Conservation (phyloP, 2,113 vertebrate species). For the Scalopus aquaticus region DNA sequence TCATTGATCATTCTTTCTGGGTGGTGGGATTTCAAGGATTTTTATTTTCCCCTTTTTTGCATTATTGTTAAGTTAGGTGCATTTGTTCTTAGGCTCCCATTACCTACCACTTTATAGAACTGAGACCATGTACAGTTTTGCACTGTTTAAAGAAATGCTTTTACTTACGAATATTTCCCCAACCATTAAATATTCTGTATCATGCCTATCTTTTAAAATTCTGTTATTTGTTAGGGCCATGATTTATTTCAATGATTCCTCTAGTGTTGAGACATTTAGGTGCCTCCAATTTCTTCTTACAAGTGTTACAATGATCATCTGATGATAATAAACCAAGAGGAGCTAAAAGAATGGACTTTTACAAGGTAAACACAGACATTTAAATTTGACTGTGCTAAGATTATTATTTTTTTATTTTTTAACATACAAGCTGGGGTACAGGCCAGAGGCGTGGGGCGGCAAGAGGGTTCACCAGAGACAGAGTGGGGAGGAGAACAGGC, state of each 20-base stretch:
- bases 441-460: too few relatives aligned
- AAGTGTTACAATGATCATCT: not conserved
- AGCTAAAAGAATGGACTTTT: slow-evolving; percentile 3
- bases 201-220: slow-evolving; percentile 6
- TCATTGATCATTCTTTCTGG: not conserved
- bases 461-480: too few relatives aligned
- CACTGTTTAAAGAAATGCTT: not conserved
- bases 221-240: not conserved
- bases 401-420: too few relatives aligned
- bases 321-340: not conserved
- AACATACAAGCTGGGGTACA: too few relatives aligned
- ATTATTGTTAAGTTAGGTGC: not conserved
- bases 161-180: not conserved
- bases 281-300: slow-evolving; percentile 18
- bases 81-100: not conserved
- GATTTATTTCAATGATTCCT: slow-evolving; percentile 24
- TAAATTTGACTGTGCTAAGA: not conserved
- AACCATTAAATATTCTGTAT: not conserved
- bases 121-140: not conserved
- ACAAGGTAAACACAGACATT: not conserved
- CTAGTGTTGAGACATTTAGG: not conserved
- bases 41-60: not conserved
- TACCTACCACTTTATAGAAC: not conserved
- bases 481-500: too few relatives aligned
- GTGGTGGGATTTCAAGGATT: not conserved